These are phyloP conservation scores for Ardeotis arabs DNA, from an alignment of 2,113 vertebrate species.

Conservation along the genomic window DNA sequence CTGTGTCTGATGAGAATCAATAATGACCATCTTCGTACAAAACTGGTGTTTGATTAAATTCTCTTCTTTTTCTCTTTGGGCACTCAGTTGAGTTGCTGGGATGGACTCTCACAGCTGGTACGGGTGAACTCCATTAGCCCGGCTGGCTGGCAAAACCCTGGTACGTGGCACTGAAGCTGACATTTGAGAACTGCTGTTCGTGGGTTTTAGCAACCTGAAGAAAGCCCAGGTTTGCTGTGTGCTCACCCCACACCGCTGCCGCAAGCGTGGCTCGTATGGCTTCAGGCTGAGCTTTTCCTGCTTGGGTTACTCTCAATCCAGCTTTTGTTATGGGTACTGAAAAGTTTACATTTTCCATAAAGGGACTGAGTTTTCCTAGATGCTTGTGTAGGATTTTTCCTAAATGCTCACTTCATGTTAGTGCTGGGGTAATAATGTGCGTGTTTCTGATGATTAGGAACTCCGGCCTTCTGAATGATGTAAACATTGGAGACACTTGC, in stretches of 20 bases:
- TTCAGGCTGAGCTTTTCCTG: background rate
- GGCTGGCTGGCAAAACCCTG: background rate
- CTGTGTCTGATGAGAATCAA: constrained; percentile 11
- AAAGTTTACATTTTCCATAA: background rate
- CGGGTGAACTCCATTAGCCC: rapidly evolving
- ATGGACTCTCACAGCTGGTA: background rate
- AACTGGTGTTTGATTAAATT: background rate
- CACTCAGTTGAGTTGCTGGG: rapidly evolving
- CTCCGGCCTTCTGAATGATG: background rate
- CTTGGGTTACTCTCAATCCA: background rate
- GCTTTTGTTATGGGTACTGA: background rate
- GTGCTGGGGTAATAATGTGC: background rate
- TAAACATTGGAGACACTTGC: background rate
- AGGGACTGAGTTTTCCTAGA: background rate
- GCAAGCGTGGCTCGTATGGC: too few relatives aligned
- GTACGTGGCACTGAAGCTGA: background rate
- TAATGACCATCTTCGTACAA: background rate
- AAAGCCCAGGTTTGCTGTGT: background rate
- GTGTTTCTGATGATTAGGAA: background rate
- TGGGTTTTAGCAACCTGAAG: background rate
- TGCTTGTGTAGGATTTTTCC: background rate
- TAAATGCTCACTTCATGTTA: background rate
- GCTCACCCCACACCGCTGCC: too few relatives aligned
- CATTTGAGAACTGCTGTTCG: rapidly evolving
- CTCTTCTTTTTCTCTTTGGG: background rate